Evolutionary conservation across 1,140 invertebrate genomes (phyloP).

Genomic region (Carcinoscorpius rotundicauda): DNA sequence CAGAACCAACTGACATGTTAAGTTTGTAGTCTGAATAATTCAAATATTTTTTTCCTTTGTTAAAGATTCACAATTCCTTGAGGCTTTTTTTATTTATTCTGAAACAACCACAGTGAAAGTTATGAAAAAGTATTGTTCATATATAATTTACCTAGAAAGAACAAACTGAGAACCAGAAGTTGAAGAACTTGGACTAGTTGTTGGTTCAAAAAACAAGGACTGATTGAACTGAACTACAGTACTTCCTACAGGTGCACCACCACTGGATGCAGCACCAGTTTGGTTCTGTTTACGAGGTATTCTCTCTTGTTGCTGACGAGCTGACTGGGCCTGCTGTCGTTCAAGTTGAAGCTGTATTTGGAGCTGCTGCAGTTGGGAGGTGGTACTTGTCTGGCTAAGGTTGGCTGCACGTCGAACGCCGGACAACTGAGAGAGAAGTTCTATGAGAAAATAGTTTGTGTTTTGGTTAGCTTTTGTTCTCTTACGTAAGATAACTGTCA

Average conservation of each 20-base stretch:
- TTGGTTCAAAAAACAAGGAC: constrained; percentile 15
- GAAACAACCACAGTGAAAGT: no score
- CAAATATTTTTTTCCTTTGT: no score
- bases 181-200: constrained; percentile 24
- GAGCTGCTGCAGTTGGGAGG: constrained; percentile 62
- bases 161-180: constrained; percentile 40
- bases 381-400: constrained; percentile 44
- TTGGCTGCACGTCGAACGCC: constrained; percentile 56
- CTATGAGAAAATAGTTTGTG: constrained; percentile 34
- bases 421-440: constrained; percentile 81
- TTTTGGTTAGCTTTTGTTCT: no score
- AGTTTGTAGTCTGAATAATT: no score
- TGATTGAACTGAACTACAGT: constrained; percentile 24
- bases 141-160: constrained; percentile 40
- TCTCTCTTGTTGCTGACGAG: constrained; percentile 70
- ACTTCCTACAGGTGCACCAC: no score
- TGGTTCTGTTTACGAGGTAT: constrained; percentile 47
- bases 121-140: background rate
- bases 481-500: no score
- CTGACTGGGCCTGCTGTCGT: constrained; percentile 47
- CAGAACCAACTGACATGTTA: no score
- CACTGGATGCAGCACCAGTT: no score
- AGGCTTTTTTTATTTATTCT: no score
- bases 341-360: constrained; percentile 83
- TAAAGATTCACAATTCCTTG: no score